A percentile compares a stretch with the other conserved stretches of the same genome.
Evolutionary conservation across 2,113 vertebrate genomes (phyloP).

Genomic region (Caretta caretta): DNA sequence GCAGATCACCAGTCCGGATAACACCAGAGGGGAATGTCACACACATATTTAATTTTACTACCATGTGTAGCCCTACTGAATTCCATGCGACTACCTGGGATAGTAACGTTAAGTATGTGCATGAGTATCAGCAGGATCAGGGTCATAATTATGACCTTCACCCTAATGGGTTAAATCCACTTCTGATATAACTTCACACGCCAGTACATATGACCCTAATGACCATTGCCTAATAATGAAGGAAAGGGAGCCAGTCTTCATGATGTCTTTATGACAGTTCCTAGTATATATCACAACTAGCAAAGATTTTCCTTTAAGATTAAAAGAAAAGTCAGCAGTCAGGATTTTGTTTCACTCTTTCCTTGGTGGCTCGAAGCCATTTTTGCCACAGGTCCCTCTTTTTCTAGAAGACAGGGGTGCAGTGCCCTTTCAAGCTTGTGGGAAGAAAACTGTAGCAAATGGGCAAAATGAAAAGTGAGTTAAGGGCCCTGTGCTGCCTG

Average conservation of each 20-base stretch:
- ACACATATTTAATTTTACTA: background rate
- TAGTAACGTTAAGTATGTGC: background rate
- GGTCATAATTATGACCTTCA: background rate
- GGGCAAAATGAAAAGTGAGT: background rate
- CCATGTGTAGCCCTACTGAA: background rate
- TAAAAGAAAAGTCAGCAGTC: background rate
- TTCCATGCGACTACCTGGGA: background rate
- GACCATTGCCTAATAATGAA: background rate
- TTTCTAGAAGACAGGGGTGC: background rate
- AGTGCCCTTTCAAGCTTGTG: background rate
- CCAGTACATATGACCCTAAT: rapidly evolving
- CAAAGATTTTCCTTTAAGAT: background rate
- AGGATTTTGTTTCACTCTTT: background rate
- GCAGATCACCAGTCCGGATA: no score
- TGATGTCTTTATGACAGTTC: background rate
- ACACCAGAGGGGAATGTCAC: no score
- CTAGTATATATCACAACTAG: background rate
- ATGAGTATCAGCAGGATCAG: background rate
- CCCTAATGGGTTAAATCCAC: background rate
- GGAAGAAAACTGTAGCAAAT: background rate
- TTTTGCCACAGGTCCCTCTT: background rate
- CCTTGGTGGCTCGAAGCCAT: background rate
- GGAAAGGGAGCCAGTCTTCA: rapidly evolving
- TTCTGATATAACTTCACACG: background rate
- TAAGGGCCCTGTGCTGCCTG: rapidly evolving